phyloP scores from a whole-genome alignment of 30 jellyfish, hydroid and myxozoan species.

The Nemopilema nomurai region DNA sequence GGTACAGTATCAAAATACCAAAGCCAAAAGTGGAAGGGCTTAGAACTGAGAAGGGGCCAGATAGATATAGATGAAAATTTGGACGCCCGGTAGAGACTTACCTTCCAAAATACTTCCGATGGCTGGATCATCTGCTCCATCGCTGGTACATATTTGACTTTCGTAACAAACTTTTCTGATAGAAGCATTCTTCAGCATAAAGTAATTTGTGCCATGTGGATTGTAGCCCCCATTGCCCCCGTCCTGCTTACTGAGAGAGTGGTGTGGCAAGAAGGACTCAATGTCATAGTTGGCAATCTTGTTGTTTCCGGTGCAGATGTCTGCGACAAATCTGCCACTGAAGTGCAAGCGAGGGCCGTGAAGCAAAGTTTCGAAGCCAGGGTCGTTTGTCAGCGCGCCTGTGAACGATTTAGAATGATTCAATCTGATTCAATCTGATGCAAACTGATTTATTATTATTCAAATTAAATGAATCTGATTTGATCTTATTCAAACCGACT shows the following conservation, averaged over 20 bases:
- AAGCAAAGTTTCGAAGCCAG: conserved; percentile 18
- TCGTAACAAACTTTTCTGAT: conserved; percentile 29
- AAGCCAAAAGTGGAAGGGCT: too few species aligned
- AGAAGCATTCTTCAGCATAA: conserved; percentile 12
- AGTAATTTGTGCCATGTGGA: conserved; percentile 52
- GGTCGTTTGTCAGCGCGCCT: background rate
- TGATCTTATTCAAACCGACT: too few species aligned
- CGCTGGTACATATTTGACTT: conserved; percentile 21
- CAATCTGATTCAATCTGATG: too few species aligned
- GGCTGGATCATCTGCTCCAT: background rate
- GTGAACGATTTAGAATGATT: too few species aligned
- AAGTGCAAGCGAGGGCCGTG: conserved; percentile 59
- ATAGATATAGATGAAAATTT: too few species aligned
- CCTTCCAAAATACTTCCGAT: conserved; percentile 42
- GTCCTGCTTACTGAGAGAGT: conserved; percentile 19
- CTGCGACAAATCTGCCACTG: conserved; percentile 42
- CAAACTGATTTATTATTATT: too few species aligned
- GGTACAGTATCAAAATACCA: too few species aligned
- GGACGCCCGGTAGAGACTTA: too few species aligned
- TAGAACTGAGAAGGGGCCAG: too few species aligned
- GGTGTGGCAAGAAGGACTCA: conserved; percentile 42
- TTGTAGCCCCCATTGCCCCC: conserved; percentile 65
- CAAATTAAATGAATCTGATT: too few species aligned
- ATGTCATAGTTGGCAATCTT: conserved; percentile 22
- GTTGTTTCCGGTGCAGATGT: conserved; percentile 50